These are phyloP conservation scores for Natrix natrix DNA, from an alignment of 2,797 vertebrate genomes.

Conservation along the genomic window DNA sequence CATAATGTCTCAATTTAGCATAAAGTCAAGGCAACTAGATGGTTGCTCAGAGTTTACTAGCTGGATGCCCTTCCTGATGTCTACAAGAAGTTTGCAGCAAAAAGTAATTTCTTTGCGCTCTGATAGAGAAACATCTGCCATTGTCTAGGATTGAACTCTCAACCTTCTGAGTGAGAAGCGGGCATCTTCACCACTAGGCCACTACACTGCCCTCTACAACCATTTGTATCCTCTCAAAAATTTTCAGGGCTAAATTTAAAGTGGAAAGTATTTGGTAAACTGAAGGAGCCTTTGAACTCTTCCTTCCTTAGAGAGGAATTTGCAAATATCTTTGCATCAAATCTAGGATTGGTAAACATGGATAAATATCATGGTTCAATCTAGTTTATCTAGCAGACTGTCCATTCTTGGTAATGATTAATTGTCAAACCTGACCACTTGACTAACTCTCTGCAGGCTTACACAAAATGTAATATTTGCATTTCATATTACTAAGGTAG, in stretches of 20 bases:
- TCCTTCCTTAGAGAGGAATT: neutral
- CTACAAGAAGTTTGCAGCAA: neutral
- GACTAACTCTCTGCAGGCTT: neutral
- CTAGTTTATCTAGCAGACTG: neutral
- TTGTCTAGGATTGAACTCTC: neutral
- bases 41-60: neutral
- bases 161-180: neutral
- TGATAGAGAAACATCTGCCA: neutral
- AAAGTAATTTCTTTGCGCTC: accelerated
- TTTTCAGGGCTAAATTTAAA: neutral
- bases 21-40: neutral
- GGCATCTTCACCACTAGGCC: neutral
- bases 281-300: neutral
- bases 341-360: neutral
- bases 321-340: neutral
- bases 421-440: neutral
- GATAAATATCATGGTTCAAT: neutral
- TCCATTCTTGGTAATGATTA: neutral
- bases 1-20: neutral
- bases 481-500: neutral
- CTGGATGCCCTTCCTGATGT: neutral
- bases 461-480: neutral
- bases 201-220: neutral
- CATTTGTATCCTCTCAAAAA: neutral
- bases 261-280: neutral